Evolutionary conservation across 2,797 vertebrate genomes (phyloP).

Genomic region (Hydrophis major): DNA sequence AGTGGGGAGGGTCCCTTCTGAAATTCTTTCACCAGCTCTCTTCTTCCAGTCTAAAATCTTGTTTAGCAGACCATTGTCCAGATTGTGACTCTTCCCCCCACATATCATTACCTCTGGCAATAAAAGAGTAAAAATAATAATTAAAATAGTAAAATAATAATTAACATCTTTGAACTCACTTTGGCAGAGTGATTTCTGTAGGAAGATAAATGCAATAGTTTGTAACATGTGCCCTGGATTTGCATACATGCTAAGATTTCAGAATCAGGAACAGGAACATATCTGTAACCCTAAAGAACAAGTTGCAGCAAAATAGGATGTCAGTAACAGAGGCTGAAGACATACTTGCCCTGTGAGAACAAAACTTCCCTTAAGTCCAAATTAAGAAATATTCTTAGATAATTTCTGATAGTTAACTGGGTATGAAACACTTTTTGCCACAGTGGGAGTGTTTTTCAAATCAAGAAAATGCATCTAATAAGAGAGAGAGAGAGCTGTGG

Average conservation of each 20-base stretch:
- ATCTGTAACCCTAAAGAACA: not conserved
- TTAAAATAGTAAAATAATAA: not conserved
- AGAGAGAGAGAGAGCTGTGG: not conserved
- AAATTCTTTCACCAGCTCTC: not conserved
- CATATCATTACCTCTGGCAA: not conserved
- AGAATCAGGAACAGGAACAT: not conserved
- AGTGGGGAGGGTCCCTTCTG: not conserved
- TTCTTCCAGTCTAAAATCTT: not conserved
- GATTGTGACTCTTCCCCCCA: not conserved
- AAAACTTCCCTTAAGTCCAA: not conserved
- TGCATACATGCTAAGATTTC: not conserved
- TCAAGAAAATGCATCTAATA: not conserved
- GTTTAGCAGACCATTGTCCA: not conserved
- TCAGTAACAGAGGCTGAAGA: not conserved
- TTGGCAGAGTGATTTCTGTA: not conserved
- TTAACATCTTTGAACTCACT: not conserved
- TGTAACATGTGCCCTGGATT: not conserved
- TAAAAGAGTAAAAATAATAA: not conserved
- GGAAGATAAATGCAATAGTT: not conserved
- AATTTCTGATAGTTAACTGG: not conserved
- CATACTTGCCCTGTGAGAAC: not conserved
- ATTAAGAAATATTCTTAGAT: not conserved
- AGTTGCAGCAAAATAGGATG: not conserved
- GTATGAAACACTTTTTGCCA: not conserved
- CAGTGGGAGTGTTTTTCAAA: not conserved